Conservation (phyloP, 2,797 vertebrate genomes). For the Otus scops region DNA sequence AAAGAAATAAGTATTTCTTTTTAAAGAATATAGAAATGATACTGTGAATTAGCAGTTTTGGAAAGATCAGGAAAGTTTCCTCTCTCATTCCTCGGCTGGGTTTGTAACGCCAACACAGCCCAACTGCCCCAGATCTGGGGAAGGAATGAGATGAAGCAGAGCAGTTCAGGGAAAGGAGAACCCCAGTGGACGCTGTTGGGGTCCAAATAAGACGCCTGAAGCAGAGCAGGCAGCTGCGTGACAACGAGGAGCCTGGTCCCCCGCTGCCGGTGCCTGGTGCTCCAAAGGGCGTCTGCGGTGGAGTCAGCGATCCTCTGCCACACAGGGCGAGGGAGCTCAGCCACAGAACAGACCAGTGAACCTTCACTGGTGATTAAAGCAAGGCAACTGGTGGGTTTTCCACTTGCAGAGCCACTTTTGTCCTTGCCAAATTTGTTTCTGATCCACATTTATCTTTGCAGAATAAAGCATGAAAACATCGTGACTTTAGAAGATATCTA, state of each 20-base stretch:
- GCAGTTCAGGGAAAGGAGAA: neutral
- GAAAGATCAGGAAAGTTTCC: neutral
- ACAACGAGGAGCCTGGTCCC: neutral
- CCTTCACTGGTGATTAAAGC: neutral
- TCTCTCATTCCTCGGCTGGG: neutral
- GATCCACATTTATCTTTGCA: conserved; percentile 51
- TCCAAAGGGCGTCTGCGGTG: rapidly evolving
- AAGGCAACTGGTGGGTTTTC: neutral
- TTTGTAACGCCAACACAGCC: neutral
- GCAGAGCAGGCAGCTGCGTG: neutral
- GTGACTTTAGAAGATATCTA: conserved; percentile 94
- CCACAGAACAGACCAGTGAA: neutral
- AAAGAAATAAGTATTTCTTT: neutral
- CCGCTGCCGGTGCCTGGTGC: neutral
- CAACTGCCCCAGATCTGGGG: neutral
- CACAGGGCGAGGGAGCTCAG: rapidly evolving
- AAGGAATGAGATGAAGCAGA: neutral
- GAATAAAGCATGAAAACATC: conserved; percentile 94
- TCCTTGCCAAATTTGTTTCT: neutral
- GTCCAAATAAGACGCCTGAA: rapidly evolving
- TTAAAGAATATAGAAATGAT: neutral
- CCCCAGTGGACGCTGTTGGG: neutral
- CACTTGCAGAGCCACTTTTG: neutral
- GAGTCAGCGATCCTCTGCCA: rapidly evolving
- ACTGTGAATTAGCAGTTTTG: neutral